These are phyloP conservation scores for Caradrina clavipalpis DNA, from an alignment of 2,888 invertebrate genomes.

Conservation along the genomic window DNA sequence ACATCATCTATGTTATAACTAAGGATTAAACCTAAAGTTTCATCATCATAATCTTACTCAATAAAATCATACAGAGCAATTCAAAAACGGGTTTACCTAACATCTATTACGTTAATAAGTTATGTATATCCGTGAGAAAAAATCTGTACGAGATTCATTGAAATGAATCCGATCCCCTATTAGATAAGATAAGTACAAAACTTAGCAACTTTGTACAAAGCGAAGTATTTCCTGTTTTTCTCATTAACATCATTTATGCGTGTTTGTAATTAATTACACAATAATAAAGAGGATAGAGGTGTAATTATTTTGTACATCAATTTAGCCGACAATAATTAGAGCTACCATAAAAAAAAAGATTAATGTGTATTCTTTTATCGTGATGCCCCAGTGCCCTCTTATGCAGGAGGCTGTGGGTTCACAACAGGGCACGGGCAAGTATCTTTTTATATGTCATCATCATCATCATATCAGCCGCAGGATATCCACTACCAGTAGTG, in stretches of 20 bases:
- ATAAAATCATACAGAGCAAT: not conserved
- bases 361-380: not conserved
- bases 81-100: slow-evolving; percentile 26
- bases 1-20: not conserved
- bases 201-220: not conserved
- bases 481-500: too few relatives aligned
- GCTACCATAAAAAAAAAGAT: not conserved
- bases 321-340: not conserved
- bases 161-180: slow-evolving; percentile 4
- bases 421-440: too few relatives aligned
- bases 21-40: not conserved
- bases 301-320: not conserved
- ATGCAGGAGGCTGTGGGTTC: too few relatives aligned
- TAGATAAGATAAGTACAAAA: slow-evolving; percentile 15
- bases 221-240: slow-evolving; percentile 1
- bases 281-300: not conserved
- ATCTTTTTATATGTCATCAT: too few relatives aligned
- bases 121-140: slow-evolving; percentile 33
- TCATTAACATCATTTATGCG: not conserved
- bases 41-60: not conserved
- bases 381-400: too few relatives aligned
- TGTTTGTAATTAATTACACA: not conserved
- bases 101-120: slow-evolving; percentile 3
- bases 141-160: not conserved
- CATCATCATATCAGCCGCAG: too few relatives aligned